Conservation (phyloP, 1,140 invertebrate genomes). For the Euborellia annulipes region DNA sequence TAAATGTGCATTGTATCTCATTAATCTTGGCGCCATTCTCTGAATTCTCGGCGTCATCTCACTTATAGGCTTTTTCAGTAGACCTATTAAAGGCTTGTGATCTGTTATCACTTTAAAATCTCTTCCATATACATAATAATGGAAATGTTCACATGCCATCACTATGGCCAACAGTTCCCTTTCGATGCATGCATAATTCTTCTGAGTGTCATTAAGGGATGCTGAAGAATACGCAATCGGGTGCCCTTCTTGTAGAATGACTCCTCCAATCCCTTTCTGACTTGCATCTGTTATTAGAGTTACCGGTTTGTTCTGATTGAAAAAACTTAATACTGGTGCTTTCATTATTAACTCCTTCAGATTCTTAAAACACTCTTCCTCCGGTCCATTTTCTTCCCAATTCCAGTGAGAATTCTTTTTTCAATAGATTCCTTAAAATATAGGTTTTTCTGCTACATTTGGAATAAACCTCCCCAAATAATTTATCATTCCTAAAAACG, state of each 20-base stretch:
- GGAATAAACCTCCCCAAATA: slow-evolving; percentile 26
- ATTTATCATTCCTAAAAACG: slow-evolving; percentile 24
- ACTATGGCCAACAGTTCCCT: slow-evolving; percentile 35
- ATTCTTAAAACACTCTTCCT: slow-evolving; percentile 15
- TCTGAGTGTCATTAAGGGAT: slow-evolving; percentile 14
- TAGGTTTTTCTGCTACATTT: slow-evolving; percentile 16
- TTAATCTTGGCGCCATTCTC: too few species aligned
- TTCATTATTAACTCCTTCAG: slow-evolving; percentile 17
- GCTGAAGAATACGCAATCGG: slow-evolving; percentile 23
- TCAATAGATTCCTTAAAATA: slow-evolving; percentile 16
- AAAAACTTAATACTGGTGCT: slow-evolving; percentile 20
- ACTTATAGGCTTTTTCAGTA: too few species aligned
- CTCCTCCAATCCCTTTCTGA: slow-evolving; percentile 13
- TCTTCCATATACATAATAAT: slow-evolving; percentile 25
- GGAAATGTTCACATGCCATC: slow-evolving; percentile 26
- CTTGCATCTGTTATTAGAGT: slow-evolving; percentile 9
- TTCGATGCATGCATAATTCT: slow-evolving; percentile 26
- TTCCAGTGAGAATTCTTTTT: slow-evolving; percentile 17
- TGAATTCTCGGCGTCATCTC: too few species aligned
- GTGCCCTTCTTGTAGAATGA: slow-evolving; percentile 16
- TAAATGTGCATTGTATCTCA: too few species aligned
- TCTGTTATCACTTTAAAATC: slow-evolving; percentile 29
- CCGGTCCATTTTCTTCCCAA: slow-evolving; percentile 14
- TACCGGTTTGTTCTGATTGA: slow-evolving; percentile 10
- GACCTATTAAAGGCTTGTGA: slow-evolving; percentile 29